Conservation (phyloP, 2,888 invertebrate species). For the Stenodema calcarata region DNA sequence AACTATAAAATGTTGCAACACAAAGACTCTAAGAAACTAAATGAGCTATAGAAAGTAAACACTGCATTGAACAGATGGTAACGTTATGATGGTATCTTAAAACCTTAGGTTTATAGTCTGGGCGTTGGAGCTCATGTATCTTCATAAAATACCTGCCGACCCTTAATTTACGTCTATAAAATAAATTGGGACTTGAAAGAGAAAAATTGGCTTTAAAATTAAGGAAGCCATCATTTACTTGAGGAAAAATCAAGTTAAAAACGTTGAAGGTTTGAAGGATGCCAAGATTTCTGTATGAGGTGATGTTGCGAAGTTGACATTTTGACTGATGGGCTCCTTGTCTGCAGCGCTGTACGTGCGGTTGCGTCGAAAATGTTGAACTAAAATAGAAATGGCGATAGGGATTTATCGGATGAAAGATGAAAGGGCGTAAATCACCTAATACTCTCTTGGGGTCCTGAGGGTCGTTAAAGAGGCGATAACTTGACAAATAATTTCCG, state of each 20-base stretch:
- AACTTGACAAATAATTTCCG: slow-evolving; percentile 36
- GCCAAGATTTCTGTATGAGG: background rate
- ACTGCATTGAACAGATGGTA: no score
- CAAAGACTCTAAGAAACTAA: no score
- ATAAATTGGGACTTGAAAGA: background rate
- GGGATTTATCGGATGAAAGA: background rate
- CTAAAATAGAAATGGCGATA: background rate
- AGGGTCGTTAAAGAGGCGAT: slow-evolving; percentile 33
- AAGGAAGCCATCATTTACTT: background rate
- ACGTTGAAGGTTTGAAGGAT: no score
- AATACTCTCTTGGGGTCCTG: background rate
- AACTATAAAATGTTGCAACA: no score
- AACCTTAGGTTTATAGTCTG: no score
- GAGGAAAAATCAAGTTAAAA: background rate
- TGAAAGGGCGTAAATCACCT: background rate
- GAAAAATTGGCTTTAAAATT: background rate
- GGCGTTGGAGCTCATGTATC: background rate
- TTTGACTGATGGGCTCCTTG: slow-evolving; percentile 4
- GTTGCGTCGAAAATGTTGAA: background rate
- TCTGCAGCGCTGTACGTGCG: background rate
- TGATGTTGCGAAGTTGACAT: slow-evolving; percentile 8
- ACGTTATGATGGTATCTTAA: no score
- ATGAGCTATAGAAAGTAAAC: no score
- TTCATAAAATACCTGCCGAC: background rate
- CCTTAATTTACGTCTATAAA: background rate